phyloP scores from a whole-genome alignment of 2,888 invertebrate species.

The Calameuta idolon region DNA sequence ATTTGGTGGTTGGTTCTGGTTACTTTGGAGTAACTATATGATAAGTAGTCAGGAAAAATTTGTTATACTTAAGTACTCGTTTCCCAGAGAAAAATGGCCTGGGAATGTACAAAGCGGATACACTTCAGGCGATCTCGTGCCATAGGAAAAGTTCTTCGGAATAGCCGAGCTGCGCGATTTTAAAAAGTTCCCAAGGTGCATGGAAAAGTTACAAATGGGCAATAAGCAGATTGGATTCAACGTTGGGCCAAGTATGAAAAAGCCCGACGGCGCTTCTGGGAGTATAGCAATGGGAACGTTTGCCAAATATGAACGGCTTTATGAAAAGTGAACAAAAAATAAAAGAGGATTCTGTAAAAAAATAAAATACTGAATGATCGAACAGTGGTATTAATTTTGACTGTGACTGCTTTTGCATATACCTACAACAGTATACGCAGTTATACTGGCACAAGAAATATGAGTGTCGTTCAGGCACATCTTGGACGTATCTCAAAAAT shows the following conservation, averaged over 20 bases:
- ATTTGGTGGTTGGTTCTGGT: neutral
- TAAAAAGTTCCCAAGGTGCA: constrained; percentile 9
- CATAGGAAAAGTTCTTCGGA: neutral
- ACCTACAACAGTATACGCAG: neutral
- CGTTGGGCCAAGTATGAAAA: constrained; percentile 8
- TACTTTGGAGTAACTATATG: neutral
- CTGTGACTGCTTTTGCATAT: neutral
- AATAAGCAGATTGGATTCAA: constrained; percentile 57
- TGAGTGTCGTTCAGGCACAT: neutral
- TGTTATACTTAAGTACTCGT: neutral
- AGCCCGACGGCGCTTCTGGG: neutral
- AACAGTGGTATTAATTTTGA: neutral
- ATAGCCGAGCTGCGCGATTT: neutral
- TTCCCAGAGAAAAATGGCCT: neutral
- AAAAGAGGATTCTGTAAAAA: neutral
- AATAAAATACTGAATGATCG: neutral
- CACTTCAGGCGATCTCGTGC: neutral
- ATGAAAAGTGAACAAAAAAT: neutral
- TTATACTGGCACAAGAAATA: neutral
- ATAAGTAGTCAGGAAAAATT: neutral
- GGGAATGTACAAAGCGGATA: neutral
- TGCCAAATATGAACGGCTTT: constrained; percentile 48
- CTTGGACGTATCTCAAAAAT: neutral
- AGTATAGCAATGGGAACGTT: constrained; percentile 27
- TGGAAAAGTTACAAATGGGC: constrained; percentile 48